Evolutionary conservation across 1,140 invertebrate genomes (phyloP), one percentile per base, ranked within the genome.

Genomic region (Contarinia nasturtii): DNA sequence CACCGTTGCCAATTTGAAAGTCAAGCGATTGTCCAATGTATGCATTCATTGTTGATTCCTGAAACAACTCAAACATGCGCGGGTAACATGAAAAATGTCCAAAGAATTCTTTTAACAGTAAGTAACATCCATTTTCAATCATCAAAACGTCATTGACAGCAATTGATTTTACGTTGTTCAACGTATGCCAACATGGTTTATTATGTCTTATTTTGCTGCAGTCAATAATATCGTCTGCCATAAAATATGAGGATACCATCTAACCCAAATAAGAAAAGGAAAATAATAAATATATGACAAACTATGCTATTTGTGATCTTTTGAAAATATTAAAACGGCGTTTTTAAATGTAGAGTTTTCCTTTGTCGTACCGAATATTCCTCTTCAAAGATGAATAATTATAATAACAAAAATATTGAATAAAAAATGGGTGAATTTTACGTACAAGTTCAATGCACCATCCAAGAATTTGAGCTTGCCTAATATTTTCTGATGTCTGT

Each of bases 221-320:
- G 65, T 91, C 85, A 74, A 88, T 84, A 18, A 91, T 74, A 61
- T 91, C 87, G 65, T 92, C 86, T 18, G 47, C 2, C 7, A 49
- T 22, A 3, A 44, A 20, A 17, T 5, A 38, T 38, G 36, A 38
- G 12, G 12, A 3, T 38, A 38, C 15, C 36, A 27, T n/a, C n/a
- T n/a, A n/a, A n/a, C n/a, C n/a, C n/a, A n/a, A n/a, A n/a, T n/a
- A n/a, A n/a, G n/a, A n/a, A n/a, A n/a, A n/a, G n/a, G 10, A 27
- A 27, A 27, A 27, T 5, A 27, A 27, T 5, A 27, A 27, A 27
- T n/a, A n/a, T n/a, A n/a, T n/a, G n/a, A n/a, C n/a, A n/a, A n/a
- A n/a, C n/a, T n/a, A n/a, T n/a, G n/a, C n/a, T n/a, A n/a, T n/a
- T n/a, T n/a, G n/a, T n/a, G n/a, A n/a, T n/a, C n/a, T n/a, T n/a